Conservation (phyloP, 2,797 vertebrate genomes). For the Pygocentrus nattereri region DNA sequence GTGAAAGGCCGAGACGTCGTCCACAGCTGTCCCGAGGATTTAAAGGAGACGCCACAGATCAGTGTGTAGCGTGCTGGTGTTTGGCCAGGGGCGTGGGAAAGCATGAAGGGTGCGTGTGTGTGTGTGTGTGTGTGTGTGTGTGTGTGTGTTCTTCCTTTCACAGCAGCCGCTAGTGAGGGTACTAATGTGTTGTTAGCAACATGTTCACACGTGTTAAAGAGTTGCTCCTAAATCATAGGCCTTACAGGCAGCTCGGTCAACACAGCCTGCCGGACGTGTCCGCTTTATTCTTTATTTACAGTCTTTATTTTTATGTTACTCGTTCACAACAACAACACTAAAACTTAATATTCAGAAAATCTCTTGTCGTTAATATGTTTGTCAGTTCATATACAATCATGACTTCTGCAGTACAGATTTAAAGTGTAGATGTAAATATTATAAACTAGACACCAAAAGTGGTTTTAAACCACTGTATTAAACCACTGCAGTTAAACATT, state of each 20-base stretch:
- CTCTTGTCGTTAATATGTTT: too few relatives aligned
- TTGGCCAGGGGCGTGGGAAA: slow-evolving; percentile 65
- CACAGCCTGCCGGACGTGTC: not conserved
- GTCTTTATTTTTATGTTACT: too few relatives aligned
- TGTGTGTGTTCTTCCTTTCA: not conserved
- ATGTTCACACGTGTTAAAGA: slow-evolving; percentile 28
- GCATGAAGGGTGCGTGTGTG: slow-evolving; percentile 20
- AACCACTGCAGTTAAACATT: too few relatives aligned
- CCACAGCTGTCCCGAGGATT: slow-evolving; percentile 63
- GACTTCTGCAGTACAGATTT: too few relatives aligned
- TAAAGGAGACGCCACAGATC: slow-evolving; percentile 61
- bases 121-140: slow-evolving; percentile 42
- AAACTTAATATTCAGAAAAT: too few relatives aligned
- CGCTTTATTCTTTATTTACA: too few relatives aligned
- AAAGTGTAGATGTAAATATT: too few relatives aligned
- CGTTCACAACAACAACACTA: too few relatives aligned
- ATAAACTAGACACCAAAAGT: too few relatives aligned
- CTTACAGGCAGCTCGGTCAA: not conserved
- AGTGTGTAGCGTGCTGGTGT: slow-evolving; percentile 54
- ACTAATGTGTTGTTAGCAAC: slow-evolving; percentile 9
- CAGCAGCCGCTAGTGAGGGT: not conserved
- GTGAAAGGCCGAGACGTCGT: slow-evolving; percentile 53
- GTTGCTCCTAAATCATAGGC: not conserved
- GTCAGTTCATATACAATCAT: too few relatives aligned
- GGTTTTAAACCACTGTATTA: too few relatives aligned